Evolutionary conservation across 1,140 invertebrate genomes (phyloP).

Genomic region (Phymorhynchus buccinoides): DNA sequence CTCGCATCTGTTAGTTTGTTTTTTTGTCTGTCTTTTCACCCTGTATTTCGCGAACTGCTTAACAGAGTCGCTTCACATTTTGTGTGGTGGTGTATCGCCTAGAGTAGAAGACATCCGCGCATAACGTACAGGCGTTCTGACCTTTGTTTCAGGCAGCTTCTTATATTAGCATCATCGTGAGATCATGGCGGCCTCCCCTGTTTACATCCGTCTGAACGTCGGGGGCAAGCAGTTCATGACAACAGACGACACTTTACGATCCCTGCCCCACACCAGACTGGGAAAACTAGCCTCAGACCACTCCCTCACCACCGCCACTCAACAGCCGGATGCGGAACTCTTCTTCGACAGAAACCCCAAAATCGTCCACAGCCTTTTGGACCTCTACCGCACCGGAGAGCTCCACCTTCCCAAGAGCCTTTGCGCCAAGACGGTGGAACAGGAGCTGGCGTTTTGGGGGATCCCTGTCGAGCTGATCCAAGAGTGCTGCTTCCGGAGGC

Average conservation of each 20-base stretch:
- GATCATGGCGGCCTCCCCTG: neutral
- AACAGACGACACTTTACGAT: neutral
- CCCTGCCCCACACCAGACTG: slow-evolving; percentile 17
- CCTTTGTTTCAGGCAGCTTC: no score
- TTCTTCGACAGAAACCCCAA: slow-evolving; percentile 38
- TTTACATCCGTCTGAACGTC: neutral
- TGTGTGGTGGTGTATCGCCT: no score
- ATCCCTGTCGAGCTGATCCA: neutral
- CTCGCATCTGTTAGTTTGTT: no score
- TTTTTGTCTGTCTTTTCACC: no score
- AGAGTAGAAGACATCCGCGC: no score
- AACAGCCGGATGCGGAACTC: neutral
- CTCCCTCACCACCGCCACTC: no score
- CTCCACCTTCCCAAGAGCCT: slow-evolving; percentile 3
- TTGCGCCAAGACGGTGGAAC: neutral
- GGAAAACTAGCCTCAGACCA: neutral
- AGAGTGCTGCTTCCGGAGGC: neutral
- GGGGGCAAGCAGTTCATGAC: neutral
- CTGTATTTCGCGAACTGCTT: no score
- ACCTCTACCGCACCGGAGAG: slow-evolving; percentile 30
- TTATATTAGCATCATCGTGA: no score
- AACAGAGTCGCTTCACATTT: no score
- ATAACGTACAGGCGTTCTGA: no score
- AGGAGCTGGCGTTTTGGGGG: slow-evolving; percentile 15
- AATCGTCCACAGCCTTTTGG: slow-evolving; percentile 18